phyloP scores from a whole-genome alignment of 2,113 vertebrate species.

The Megaptera novaeangliae region DNA sequence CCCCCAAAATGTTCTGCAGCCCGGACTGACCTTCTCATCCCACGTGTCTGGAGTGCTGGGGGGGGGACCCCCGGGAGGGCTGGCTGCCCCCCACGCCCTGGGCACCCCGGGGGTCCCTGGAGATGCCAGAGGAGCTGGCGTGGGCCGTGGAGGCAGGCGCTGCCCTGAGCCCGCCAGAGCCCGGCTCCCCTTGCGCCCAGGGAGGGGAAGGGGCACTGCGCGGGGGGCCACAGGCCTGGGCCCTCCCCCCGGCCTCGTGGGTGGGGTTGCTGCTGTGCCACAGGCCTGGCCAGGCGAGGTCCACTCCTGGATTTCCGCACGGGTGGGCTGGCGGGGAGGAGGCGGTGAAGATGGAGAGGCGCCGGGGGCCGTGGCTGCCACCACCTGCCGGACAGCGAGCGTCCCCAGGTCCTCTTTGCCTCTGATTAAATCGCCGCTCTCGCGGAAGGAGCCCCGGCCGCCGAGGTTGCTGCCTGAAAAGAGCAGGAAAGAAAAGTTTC shows the following conservation, averaged over 20 bases:
- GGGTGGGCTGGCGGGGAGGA: constrained; percentile 34
- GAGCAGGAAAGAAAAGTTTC: not conserved
- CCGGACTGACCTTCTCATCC: not conserved
- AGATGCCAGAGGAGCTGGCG: accelerated
- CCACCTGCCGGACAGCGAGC: accelerated
- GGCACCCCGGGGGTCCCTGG: accelerated
- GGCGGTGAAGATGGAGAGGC: not conserved
- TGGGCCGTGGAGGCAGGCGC: too few relatives aligned
- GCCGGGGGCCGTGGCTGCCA: accelerated
- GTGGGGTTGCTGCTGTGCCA: too few relatives aligned
- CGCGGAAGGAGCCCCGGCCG: not conserved
- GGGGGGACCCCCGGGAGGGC: too few relatives aligned
- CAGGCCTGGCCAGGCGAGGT: not conserved
- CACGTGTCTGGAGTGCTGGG: accelerated
- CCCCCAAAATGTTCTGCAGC: not conserved
- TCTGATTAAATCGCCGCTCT: not conserved
- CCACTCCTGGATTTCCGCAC: constrained; percentile 47
- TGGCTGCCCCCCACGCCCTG: accelerated
- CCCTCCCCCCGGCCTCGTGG: accelerated
- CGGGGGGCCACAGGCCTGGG: not conserved
- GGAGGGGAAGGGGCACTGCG: not conserved
- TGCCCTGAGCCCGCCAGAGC: accelerated
- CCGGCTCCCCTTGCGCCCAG: accelerated
- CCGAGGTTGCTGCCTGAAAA: not conserved
- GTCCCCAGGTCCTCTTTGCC: accelerated